Evolutionary conservation across 2,797 vertebrate genomes (phyloP), one percentile per base, ranked within the genome.

Genomic region (Propithecus deckenii): DNA sequence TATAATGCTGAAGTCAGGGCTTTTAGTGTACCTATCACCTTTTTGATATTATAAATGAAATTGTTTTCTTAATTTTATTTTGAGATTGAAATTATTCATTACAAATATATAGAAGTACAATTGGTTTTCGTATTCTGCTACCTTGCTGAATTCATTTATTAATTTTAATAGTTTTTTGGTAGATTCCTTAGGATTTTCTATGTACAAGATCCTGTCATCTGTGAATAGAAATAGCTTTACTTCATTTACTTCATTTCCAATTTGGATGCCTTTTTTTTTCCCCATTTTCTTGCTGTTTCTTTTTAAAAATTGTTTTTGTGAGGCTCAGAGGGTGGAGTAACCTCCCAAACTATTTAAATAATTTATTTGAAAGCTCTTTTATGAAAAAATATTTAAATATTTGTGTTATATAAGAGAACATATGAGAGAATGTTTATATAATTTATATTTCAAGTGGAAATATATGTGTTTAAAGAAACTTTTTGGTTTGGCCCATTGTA

Each of bases 361-460:
- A 84, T 76, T 59, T 83, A 87, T 87, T 88, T 83, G 69, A 76
- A 41, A 59, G 18, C 28, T 69, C 1, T 84, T 83, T 69, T 95
- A 57, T 83, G 85, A 69, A 57, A 86, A 38, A 81, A 80, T 87
- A 74, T 65, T 81, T 87, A 87, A 72, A 57, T 84, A 69, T 32
- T 89, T 89, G 71, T 92, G 69, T 63, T 72, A 28, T 86, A 55
- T 83, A 28, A 57, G 32, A 41, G 17, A 43, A 17, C 76, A 59
- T 91, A 57, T 15, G 41, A 75, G 28, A 92, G 35, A 59, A 50
- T 83, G 9, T 79, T 92, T 88, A 50, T 59, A 50, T 83, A 69
- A 69, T 92, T 61, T 83, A 83, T 95, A 92, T 61, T 95, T 88
- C 10, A 69, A 61, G 18, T 92, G 28, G 43, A 92, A 71, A 87